These are phyloP conservation scores for Acronicta leporina DNA, from an alignment of 2,888 invertebrate species.

Conservation along the genomic window DNA sequence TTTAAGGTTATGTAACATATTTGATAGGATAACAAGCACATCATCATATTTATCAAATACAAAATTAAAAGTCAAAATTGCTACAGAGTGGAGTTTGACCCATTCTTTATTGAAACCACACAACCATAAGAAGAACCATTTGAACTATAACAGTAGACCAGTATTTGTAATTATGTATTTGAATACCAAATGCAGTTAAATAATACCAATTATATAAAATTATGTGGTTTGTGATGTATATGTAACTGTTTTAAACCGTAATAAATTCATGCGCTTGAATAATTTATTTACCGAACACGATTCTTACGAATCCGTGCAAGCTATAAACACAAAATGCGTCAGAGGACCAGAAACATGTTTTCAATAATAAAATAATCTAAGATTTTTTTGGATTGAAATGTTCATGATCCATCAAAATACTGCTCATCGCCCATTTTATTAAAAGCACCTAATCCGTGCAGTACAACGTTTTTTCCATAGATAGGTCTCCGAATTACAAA, in stretches of 20 bases:
- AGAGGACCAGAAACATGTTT: not conserved
- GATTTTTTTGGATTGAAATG: not conserved
- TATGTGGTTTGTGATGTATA: conserved; percentile 12
- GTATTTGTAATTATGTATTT: not conserved
- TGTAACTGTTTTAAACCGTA: conserved; percentile 9
- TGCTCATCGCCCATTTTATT: not conserved
- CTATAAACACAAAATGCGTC: conserved; percentile 20
- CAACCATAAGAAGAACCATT: not conserved
- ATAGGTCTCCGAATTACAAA: too few relatives aligned
- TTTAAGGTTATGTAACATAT: too few relatives aligned
- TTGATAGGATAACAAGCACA: too few relatives aligned
- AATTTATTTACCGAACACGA: conserved; percentile 20
- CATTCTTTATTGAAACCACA: not conserved
- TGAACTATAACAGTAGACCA: not conserved
- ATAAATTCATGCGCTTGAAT: conserved; percentile 19
- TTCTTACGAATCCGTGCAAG: not conserved
- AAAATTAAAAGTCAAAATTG: too few relatives aligned
- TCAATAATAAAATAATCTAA: not conserved
- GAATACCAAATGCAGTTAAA: conserved; percentile 11
- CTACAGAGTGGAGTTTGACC: not conserved
- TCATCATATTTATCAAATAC: too few relatives aligned
- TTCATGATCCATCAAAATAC: not conserved
- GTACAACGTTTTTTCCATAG: too few relatives aligned
- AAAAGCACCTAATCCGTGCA: too few relatives aligned
- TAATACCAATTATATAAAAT: conserved; percentile 12